phyloP scores from a whole-genome alignment of 2,888 invertebrate genomes.

The Torymus texanus region DNA sequence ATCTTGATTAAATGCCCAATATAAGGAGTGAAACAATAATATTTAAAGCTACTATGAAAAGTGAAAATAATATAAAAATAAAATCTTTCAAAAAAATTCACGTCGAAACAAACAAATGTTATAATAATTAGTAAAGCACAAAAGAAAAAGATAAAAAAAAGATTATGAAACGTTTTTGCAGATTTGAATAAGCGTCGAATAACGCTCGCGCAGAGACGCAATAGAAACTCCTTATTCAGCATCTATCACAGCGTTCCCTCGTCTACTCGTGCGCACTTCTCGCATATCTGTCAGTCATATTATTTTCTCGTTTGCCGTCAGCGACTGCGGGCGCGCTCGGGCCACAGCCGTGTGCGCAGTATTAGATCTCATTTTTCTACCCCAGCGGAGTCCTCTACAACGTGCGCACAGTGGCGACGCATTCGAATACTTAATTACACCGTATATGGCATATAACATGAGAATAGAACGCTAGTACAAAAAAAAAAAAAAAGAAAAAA shows the following conservation, averaged over 20 bases:
- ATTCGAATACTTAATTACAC: conserved; percentile 29
- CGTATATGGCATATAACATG: not conserved
- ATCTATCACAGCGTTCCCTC: conserved; percentile 15
- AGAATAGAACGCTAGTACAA: not conserved
- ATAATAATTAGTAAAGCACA: not conserved
- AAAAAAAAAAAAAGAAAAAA: conserved; percentile 8
- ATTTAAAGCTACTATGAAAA: too few species aligned
- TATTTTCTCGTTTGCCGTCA: conserved; percentile 24
- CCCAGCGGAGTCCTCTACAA: not conserved
- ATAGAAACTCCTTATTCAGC: conserved; percentile 23
- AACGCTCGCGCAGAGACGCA: not conserved
- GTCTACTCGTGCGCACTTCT: not conserved
- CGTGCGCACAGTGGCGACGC: not conserved
- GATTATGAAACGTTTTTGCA: not conserved
- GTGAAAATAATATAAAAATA: not conserved
- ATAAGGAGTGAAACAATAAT: too few species aligned
- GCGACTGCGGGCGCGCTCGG: not conserved
- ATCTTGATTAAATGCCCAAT: too few species aligned
- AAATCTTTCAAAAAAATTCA: conserved; percentile 19
- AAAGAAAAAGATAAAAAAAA: not conserved
- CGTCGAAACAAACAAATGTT: too few species aligned
- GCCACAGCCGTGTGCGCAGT: not conserved
- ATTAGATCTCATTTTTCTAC: conserved; percentile 30
- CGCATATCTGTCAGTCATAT: conserved; percentile 33
- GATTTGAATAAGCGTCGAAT: conserved; percentile 12